Base-by-base conservation (phyloP, 2,797 vertebrate genomes). In the Darevskia mixta region DNA sequence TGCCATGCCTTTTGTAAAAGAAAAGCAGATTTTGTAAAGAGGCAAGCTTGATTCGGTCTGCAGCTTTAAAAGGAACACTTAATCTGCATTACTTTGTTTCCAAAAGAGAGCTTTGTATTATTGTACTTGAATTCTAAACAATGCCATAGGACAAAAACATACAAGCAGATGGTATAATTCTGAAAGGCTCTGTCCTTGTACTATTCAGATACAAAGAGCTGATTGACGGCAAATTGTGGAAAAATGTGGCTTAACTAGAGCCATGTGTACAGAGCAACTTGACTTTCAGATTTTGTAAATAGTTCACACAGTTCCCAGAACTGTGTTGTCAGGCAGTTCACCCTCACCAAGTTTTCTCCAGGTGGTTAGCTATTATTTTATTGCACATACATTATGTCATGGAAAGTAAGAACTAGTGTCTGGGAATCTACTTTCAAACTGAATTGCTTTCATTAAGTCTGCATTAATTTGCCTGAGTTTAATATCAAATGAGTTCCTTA, bases 11-110 rank as follows among this genome's bases (percentile, higher is more conserved):
- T 61, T 87, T 92, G 75, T 89, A 90, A 82, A 87, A 67, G 5
- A 95, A 77, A 3, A 90, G 55, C 45, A 69, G 1, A 23, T 81
- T 88, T 72, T 92, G 32, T 93, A 41, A 91, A 89, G 32, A 94
- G 91, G 83, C 90, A 91, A 94, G 11, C 3, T 76, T 94, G 94
- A 82, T 93, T 95, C 94, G 75, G 82, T 88, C 94, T 89, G 43
- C 79, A 32, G 69, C 94, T 91, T 94, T 94, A 95, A 95, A 95
- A 92, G 88, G 90, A 94, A 94, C 91, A 93, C 91, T 94, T 95
- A 94, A 94, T 95, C 92, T 96, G 86, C 69, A 82, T 64, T 15
- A 81, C 38, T 92, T 77, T 85, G 92, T 91, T 94, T 84, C 89
- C 93, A 94, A 93, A 89, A 94, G 83, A 93, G 92, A 93, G 17